A percentile compares a stretch with the other conserved stretches of the same genome.
Evolutionary conservation across 1,140 invertebrate species (phyloP).

Genomic region (Ericerus pela): DNA sequence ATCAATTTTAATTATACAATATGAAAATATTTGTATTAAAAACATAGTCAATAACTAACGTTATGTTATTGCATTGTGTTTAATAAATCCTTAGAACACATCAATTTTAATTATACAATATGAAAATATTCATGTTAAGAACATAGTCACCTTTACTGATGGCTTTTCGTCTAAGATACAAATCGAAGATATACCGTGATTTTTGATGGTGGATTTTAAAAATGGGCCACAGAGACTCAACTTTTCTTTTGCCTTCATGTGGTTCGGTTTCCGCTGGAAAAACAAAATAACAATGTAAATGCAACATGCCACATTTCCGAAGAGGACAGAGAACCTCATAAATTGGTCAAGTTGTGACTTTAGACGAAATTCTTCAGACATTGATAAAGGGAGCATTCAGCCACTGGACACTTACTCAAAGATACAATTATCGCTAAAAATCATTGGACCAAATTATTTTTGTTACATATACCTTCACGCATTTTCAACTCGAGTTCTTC

Average conservation of each 20-base stretch:
- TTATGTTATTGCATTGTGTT: no score
- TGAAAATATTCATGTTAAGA: not conserved
- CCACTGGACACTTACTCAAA: no score
- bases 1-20: not conserved
- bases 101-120: not conserved
- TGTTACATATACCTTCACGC: conserved; percentile 97
- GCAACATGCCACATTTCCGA: no score
- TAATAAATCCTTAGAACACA: not conserved
- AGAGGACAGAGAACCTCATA: no score
- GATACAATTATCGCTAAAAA: no score
- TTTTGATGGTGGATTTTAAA: conserved; percentile 99
- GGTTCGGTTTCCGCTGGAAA: conserved; percentile 88
- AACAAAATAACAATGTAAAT: no score
- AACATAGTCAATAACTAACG: no score
- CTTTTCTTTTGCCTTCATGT: conserved; percentile 97
- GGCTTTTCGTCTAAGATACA: conserved; percentile 91
- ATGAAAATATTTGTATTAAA: no score
- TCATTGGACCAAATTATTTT: no score
- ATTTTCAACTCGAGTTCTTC: conserved; percentile 98
- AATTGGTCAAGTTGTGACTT: no score
- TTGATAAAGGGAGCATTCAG: no score
- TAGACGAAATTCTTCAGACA: no score
- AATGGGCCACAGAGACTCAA: conserved; percentile 97
- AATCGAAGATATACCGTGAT: conserved; percentile 91
- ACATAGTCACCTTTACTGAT: conserved; percentile 61